Evolutionary conservation across 2,797 vertebrate species (phyloP).

Genomic region (Sitta carolinensis): DNA sequence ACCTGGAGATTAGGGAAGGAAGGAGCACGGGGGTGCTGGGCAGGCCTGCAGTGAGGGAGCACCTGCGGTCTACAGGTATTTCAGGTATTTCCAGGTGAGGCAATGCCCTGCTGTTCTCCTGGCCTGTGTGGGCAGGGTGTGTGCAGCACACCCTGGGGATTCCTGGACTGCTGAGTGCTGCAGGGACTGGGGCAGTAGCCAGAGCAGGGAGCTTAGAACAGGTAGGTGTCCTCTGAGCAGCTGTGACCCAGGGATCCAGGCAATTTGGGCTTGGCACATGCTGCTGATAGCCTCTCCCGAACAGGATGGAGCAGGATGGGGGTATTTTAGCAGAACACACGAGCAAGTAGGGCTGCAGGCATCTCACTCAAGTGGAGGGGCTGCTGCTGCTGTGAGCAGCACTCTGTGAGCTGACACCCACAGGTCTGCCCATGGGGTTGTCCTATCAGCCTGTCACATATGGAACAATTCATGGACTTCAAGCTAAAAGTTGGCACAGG

Average conservation of each 20-base stretch:
- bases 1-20: neutral
- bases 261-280: neutral
- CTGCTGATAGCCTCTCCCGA: neutral
- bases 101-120: neutral
- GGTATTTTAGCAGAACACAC: neutral
- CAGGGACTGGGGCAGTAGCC: neutral
- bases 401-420: rapidly evolving
- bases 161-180: neutral
- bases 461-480: neutral
- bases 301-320: neutral
- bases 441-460: neutral
- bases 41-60: neutral
- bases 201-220: neutral
- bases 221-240: rapidly evolving
- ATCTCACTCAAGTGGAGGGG: neutral
- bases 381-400: neutral
- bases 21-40: neutral
- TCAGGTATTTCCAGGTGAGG: slow-evolving; percentile 56
- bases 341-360: neutral
- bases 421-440: rapidly evolving
- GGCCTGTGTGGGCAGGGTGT: neutral
- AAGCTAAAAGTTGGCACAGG: neutral
- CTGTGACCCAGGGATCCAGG: neutral
- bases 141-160: neutral
- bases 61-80: slow-evolving; percentile 7